Base-by-base conservation (phyloP, 2,888 invertebrate species). In the Drosophila flavopinicola region DNA sequence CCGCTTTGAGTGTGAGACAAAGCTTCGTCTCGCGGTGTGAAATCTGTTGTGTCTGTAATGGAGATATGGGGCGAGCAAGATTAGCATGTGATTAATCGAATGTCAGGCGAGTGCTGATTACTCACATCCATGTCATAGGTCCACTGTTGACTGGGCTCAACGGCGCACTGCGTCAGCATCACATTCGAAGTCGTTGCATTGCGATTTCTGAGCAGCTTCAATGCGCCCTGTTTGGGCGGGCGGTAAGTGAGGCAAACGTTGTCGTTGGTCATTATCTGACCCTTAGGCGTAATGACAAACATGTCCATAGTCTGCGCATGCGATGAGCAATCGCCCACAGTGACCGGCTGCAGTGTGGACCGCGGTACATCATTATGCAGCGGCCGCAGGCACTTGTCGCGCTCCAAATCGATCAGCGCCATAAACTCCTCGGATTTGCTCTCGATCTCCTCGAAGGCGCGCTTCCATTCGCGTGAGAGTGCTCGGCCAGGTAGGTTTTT, bases 201-300 rank as follows among this genome's bases (percentile, higher is more conserved):
- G 30, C 88, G 87, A 64, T 77, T 89, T 32, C 79, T 83, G 1
- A 89, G 60, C 56, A 80, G 60, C 54, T 85, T 87, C 24, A 88
- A 65, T 1, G 74, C 66, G 6, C 77, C 82, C 15, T 75, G 78
- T 23, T 82, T 86, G 1, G 80, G 78, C 38, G 88, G 77, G 0
- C 94, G 93, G 17, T 94, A 94, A 85, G 97, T 96, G 57, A 98
- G 91, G 79, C 98, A 98, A 4, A 97, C 92, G 6, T 96, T 96
- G 89, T 97, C 97, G 86, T 98, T 97, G 0, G 95, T 95, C 96
- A 97, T 97, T 47, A 97, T 86, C 88, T 90, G 90, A n/a, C 95
- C 95, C 24, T 93, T 92, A 20, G 92, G 91, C 2, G 93, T 93
- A 90, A 94, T 93, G 9, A 95, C 94, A 87, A 95, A 95, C 92